A percentile compares a stretch with the other conserved stretches of the same genome.
Conservation (phyloP, 2,113 vertebrate genomes). For the Meles meles region DNA sequence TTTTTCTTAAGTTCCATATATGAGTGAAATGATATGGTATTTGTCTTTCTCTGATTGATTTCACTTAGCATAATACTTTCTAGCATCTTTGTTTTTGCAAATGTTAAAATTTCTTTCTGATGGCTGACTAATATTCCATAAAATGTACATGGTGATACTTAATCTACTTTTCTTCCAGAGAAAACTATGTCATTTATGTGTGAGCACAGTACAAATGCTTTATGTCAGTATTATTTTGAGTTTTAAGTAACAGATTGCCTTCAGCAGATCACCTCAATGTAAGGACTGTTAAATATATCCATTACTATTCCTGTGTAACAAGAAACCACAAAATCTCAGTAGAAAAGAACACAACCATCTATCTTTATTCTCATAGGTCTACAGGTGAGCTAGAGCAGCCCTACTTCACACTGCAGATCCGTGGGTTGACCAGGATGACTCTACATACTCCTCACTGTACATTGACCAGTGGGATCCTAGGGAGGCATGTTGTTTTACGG, state of each 20-base stretch:
- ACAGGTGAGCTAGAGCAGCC: neutral
- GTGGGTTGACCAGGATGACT: neutral
- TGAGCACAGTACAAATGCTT: neutral
- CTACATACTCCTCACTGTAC: neutral
- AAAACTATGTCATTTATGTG: neutral
- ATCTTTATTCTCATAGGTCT: neutral
- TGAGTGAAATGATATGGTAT: neutral
- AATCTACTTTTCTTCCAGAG: neutral
- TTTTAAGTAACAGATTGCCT: slow-evolving; percentile 1
- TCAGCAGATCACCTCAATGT: neutral
- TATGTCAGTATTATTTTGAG: neutral
- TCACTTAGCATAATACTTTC: neutral
- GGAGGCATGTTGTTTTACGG: neutral
- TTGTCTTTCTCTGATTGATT: neutral
- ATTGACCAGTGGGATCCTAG: neutral
- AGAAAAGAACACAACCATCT: neutral
- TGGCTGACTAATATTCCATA: neutral
- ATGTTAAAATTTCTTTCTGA: neutral
- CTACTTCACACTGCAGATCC: neutral
- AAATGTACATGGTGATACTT: neutral
- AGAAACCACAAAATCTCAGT: neutral
- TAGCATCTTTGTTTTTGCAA: neutral
- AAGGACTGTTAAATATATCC: neutral
- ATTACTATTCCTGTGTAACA: neutral
- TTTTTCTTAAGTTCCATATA: neutral